Evolutionary conservation across 2,797 vertebrate species (phyloP), one percentile per base, ranked within the genome.

Genomic region (Gobionotothen gibberifrons): DNA sequence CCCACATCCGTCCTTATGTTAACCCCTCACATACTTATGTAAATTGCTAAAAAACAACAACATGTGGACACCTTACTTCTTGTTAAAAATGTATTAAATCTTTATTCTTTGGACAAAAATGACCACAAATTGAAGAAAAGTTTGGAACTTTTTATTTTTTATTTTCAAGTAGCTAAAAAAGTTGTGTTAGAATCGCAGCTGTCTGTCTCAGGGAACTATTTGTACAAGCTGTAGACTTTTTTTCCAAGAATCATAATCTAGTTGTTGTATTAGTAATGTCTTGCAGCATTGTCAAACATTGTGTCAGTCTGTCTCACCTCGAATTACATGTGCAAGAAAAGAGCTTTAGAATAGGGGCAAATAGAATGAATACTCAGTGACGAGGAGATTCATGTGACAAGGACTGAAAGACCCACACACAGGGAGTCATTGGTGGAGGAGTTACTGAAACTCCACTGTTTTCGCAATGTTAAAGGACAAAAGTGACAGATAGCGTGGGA

Each of bases 401-500:
- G 62, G 53, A 73, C 48, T 14, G 60, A 81, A 21, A 68, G 72
- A 79, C 40, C 76, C 78, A 75, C 39, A 78, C 77, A 76, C 66
- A 59, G 63, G 60, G 63, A 87, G 76, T 79, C 74, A 74, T 21
- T 47, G 81, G 55, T 42, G 78, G 76, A 79, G 87, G 85, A 90
- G 81, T 89, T 86, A 70, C 69, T 76, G 83, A 86, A 90, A 90
- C 86, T 89, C 80, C 7, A 40, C 72, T 42, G 43, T 70, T 71
- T 80, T 62, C 48, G 47, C 51, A 12, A 52, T 51, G 69, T 36
- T 36, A 73, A 75, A 85, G 81, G 74, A 85, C 77, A 74, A 75
- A 69, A 46, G 74, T 85, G 86, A 88, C 83, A 90, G 79, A 73
- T 64, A 81, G 85, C 82, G 82, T 89, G 86, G 83, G 87, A 74